Base-by-base conservation (phyloP, 2,113 vertebrate genomes). In the Hipposideros armiger region DNA sequence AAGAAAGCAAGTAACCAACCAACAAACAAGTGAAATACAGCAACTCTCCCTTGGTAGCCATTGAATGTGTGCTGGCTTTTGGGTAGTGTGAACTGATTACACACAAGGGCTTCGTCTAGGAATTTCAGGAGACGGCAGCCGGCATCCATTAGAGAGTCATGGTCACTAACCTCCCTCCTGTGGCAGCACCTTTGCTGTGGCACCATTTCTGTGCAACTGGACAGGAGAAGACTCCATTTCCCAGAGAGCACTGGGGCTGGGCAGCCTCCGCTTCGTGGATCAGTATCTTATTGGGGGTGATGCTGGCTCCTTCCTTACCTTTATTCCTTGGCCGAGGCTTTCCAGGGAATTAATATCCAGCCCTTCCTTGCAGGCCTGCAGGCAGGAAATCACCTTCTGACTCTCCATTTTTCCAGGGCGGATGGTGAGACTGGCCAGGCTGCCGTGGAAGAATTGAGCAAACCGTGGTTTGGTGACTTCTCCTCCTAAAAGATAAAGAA, bases 281-380 rank as follows among this genome's bases (percentile, higher is more conserved):
- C 95, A 97, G 8, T 28, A 67, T 95, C 95, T 98, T 91, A 91
- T 96, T n/a, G 91, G 80, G 90, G 77, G 85, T 26, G 1, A 97
- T 83, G 78, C 93, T 52, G 73, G 90, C 92, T 97, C 97, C 97
- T 97, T 74, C 45, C 98, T 98, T 98, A 99, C 99, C 99, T 99
- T 99, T 98, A 99, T 99, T 97, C 98, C 99, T 98, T 99, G 99
- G 93, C 99, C 99, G 82, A 99, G 98, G 97, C 99, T 99, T 97
- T 99, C 99, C 52, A 99, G 98, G 88, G 99, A 99, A 95, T 99
- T 99, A 98, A 99, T 99, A 98, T 99, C 99, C 88, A 99, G 99
- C 11, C 99, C 99, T 97, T 99, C 99, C 97, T 99, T 99, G 98
- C 99, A 99, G 96, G 99, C 99, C 96, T 99, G 99, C 97, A 99